Base-by-base conservation (phyloP, 1,140 invertebrate species). In the Vanessa tameamea region DNA sequence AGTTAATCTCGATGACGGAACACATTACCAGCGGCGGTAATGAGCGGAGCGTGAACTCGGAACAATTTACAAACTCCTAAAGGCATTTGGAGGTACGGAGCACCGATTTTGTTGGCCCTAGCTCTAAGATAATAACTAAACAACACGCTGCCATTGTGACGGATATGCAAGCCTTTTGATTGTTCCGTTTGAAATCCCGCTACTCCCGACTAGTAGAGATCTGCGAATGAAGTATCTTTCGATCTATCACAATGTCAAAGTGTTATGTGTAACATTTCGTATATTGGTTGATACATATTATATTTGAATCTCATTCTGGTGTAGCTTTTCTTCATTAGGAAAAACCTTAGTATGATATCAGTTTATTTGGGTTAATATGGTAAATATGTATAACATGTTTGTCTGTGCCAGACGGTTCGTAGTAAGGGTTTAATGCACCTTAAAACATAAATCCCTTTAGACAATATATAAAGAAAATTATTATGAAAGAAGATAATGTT, bases 1-100 rank as follows among this genome's bases (percentile, higher is more conserved):
- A 87, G 86, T 91, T 92, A 92, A 91, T 91, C 89, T 88, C 86
- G 87, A 91, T 92, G 90, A 92, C 88, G 89, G 90, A 92, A 92
- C 89, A 88, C 85, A 90, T 92, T 92, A 87, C 81, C 66, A 72
- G 78, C 76, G 69, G 77, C 81, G 59, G 87, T 91, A 91, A 91
- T 92, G 88, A 91, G 87, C 73, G 78, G 83, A 83, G 84, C 89
- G 88, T 90, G 90, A 88, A 89, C 82, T 70, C 80, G 78, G 79
- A 84, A 90, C 87, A 83, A 92, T 90, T 92, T 92, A 87, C 87
- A 80, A 85, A 87, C 82, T 89, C 85, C 88, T 90, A 84, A 84
- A 89, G 88, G 86, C 87, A 82, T 85, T 87, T 85, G 82, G 84
- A 82, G 84, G 82, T 79, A 75, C 79, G 73, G 63, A 43, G 37